Evolutionary conservation across 2,888 invertebrate species (phyloP).

Genomic region (Aleiodes alternator): DNA sequence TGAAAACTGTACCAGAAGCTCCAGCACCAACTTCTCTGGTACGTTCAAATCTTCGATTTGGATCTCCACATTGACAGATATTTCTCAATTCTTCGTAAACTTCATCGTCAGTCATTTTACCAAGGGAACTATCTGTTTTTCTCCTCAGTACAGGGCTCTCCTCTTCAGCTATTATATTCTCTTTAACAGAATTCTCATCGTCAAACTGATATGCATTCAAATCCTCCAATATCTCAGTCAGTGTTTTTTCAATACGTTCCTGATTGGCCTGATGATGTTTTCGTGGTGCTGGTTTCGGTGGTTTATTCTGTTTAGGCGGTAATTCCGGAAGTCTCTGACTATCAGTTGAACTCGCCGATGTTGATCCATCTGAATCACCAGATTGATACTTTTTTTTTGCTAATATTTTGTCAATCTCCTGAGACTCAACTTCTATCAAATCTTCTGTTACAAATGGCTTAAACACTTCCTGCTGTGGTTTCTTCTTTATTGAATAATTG

Average conservation of each 20-base stretch:
- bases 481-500: constrained; percentile 90
- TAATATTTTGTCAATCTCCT: constrained; percentile 86
- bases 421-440: constrained; percentile 88
- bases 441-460: constrained; percentile 90
- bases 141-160: constrained; percentile 81
- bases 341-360: constrained; percentile 65
- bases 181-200: constrained; percentile 54
- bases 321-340: constrained; percentile 66
- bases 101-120: constrained; percentile 82
- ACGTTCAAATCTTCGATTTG: constrained; percentile 86
- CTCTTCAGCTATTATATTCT: constrained; percentile 61
- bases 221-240: constrained; percentile 70
- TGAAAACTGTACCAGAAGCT: constrained; percentile 94
- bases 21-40: constrained; percentile 93
- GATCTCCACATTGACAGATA: constrained; percentile 90
- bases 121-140: constrained; percentile 77
- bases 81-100: constrained; percentile 85
- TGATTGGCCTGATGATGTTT: constrained; percentile 49
- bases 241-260: constrained; percentile 64
- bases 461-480: constrained; percentile 81
- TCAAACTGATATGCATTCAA: constrained; percentile 61
- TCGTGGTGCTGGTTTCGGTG: constrained; percentile 68
- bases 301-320: constrained; percentile 64
- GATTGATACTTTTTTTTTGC: constrained; percentile 79
- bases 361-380: constrained; percentile 64